Evolutionary conservation across 2,888 invertebrate species (phyloP), one percentile per base, ranked within the genome.

Genomic region (Temnothorax rugatulus): DNA sequence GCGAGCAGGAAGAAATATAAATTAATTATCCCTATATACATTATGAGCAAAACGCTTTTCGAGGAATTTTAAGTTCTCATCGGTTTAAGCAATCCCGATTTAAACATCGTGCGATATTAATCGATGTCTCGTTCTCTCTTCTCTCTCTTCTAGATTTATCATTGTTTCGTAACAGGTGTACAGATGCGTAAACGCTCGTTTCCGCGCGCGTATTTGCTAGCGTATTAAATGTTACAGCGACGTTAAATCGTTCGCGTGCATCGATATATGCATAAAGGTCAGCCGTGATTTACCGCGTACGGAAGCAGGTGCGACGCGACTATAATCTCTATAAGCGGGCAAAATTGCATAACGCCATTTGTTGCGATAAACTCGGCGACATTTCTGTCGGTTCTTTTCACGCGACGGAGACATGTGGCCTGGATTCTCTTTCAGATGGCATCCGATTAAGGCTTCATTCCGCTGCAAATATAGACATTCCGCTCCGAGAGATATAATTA

Each of bases 201-300:
- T 44, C 21, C 21, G 71, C 57, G 44, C 54, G 29, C 71, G 47
- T 59, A 77, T 77, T 77, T 79, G 79, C 71, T 25, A 34, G 57
- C 75, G 75, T 79, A 79, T 71, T 71, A 79, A 79, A 71, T 79
- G 79, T 71, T 59, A 79, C 77, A 57, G 21, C 18, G 47, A 79
- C 69, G 71, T 69, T 79, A 79, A 79, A 79, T 71, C 79, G 64
- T 21, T 66, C 41, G 44, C 44, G 71, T 44, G 25, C 34, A 59
- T 79, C 79, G 79, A 79, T 71, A 59, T 79, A 71, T 59, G 57
- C 69, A 69, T 79, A 79, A 79, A 79, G 71, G 79, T 71, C 71
- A 29, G 3, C 41, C 34, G 71, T 79, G 79, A 79, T 79, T 79
- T 79, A 79, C 29, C 71, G 71, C 69, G 77, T 54, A 8, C 71